Base-by-base conservation (phyloP, 2,797 vertebrate species). In the Hapalemur alaotrensis region DNA sequence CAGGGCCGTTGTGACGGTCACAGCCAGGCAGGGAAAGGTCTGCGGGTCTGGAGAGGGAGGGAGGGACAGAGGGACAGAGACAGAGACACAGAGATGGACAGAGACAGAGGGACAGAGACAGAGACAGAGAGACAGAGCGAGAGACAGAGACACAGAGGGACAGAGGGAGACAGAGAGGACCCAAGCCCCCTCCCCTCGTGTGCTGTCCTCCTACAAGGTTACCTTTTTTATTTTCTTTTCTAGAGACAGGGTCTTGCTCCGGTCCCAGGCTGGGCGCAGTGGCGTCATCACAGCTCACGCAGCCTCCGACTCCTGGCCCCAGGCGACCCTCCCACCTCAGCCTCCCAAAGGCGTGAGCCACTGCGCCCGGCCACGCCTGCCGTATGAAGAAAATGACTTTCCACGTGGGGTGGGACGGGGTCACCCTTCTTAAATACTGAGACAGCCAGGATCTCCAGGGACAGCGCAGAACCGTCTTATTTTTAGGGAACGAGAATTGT, bases 1-100 rank as follows among this genome's bases (percentile, higher is more conserved):
- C 0, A 3, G 6, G 2, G 5, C 1, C 5, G 41, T 11, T 9
- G 17, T 22, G 28, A 9, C 18, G 75, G 1, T 17, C 41, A 15
- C 17, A 23, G 1, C 8, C 5, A 0, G 22, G 17, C 32, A 72
- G 67, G 20, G 48, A 46, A 32, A 25, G 14, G 20, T 59, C 9
- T 25, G 1, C 11, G 0, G 14, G 46, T 23, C 23, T 41, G n/a
- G 59, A 38, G n/a, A 6, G 57, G 14, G 43, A 13, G 25, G 22
- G 54, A 57, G 54, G 46, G 59, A 35, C 23, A 7, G 76, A 9
- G 17, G 46, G 59, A 35, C 23, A 7, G 76, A 63, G 59, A 35
- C 23, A 7, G 76, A 9, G 17, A 12, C 25, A 50, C 17, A 50
- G 5, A 30, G 18, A 32, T 0, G 46, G 28, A 46, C 38, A 59